A percentile compares a stretch with the other conserved stretches of the same genome.
phyloP scores from a whole-genome alignment of 2,888 invertebrate species.

The Eumacrocentrus americanus region DNA sequence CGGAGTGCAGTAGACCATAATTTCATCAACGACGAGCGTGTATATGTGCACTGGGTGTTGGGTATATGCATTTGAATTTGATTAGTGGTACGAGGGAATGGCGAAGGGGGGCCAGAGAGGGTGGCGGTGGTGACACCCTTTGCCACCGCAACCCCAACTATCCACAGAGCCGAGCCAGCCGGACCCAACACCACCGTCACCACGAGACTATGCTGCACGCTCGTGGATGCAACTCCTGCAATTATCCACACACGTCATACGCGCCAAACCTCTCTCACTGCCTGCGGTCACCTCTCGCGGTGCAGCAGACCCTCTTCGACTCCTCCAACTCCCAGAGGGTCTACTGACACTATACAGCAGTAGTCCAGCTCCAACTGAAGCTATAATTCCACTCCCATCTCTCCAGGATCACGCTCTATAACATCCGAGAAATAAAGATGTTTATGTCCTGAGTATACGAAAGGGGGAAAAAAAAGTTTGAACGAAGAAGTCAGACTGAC shows the following conservation, averaged over 20 bases:
- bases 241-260: conserved; percentile 59
- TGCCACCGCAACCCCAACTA: conserved; percentile 56
- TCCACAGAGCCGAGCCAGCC: conserved; percentile 36
- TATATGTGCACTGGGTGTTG: conserved; percentile 51
- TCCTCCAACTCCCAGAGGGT: conserved; percentile 34
- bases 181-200: conserved; percentile 34
- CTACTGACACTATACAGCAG: conserved; percentile 27
- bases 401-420: conserved; percentile 4
- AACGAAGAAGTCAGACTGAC: not conserved
- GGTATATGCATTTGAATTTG: conserved; percentile 60
- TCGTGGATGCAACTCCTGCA: conserved; percentile 56
- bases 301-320: conserved; percentile 32
- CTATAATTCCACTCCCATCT: conserved; percentile 35
- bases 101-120: conserved; percentile 26
- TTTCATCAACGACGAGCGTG: conserved; percentile 57
- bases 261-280: conserved; percentile 34
- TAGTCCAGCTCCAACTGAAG: conserved; percentile 32
- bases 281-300: conserved; percentile 23
- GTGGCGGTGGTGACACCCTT: conserved; percentile 57
- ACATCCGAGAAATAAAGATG: not conserved
- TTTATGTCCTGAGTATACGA: conserved; percentile 19
- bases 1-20: conserved; percentile 60
- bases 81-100: conserved; percentile 54
- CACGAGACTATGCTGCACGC: conserved; percentile 46
- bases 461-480: conserved; percentile 8